Evolutionary conservation across 2,797 vertebrate species (phyloP).

Genomic region (Trachurus trachurus): DNA sequence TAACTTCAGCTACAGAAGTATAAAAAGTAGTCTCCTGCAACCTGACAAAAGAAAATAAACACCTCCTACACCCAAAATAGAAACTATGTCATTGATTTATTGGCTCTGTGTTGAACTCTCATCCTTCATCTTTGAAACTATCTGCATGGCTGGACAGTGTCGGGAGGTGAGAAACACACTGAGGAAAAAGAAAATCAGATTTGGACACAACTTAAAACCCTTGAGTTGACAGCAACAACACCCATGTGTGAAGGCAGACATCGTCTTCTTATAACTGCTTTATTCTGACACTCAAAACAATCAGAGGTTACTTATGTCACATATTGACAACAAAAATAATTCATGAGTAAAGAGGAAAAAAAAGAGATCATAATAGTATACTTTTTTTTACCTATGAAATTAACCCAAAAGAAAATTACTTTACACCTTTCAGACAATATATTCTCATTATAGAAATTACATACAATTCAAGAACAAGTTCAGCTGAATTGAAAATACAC

Average conservation of each 20-base stretch:
- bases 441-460: slow-evolving; percentile 80
- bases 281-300: slow-evolving; percentile 87
- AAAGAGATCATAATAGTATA: slow-evolving; percentile 67
- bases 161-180: background rate
- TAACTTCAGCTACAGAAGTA: background rate
- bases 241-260: slow-evolving; percentile 67
- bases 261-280: slow-evolving; percentile 76
- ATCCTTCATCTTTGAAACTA: background rate
- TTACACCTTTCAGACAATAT: slow-evolving; percentile 81
- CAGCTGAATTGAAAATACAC: slow-evolving; percentile 81
- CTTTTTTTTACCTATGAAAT: slow-evolving; percentile 72
- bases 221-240: slow-evolving; percentile 38
- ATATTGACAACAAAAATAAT: slow-evolving; percentile 79
- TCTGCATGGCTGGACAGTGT: background rate
- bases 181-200: background rate
- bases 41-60: background rate
- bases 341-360: slow-evolving; percentile 59
- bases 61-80: background rate
- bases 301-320: slow-evolving; percentile 82
- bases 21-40: background rate
- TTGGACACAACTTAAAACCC: slow-evolving; percentile 2
- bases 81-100: background rate
- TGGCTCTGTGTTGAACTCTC: background rate
- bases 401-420: slow-evolving; percentile 72
- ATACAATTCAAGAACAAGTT: slow-evolving; percentile 82